Base-by-base conservation (phyloP, 2,113 vertebrate genomes). In the Hystrix brachyura region DNA sequence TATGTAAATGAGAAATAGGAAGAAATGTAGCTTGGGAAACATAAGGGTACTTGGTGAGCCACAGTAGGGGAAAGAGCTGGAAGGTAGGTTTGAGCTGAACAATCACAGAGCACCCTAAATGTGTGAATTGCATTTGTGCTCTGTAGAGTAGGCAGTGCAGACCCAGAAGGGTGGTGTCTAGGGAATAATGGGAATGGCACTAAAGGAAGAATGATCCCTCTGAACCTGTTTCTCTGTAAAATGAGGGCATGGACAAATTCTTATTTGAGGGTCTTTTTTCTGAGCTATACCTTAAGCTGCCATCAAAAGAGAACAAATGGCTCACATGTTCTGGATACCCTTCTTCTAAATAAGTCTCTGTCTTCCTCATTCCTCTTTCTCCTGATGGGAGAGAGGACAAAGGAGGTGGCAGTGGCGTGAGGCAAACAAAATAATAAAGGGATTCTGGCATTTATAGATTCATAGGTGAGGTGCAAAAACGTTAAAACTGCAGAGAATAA, bases 231-330 rank as follows among this genome's bases (percentile, higher is more conserved):
- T 74, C 65, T 87, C 51, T 90, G 81, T 62, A n/a, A 81, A 87
- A 79, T 51, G 38, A 79, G 4, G 19, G 15, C 43, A 10, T 57
- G 8, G 34, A 38, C 27, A 76, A 65, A 64, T 76, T 87, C 59
- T 64, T 60, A 23, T 80, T 67, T 60, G 46, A 29, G 32, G 29
- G 46, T 76, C n/a, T 94, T 93, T 85, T 64, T 34, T 81, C 48
- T 64, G 29, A 91, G 29, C 10, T 19, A 78, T 60, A 82, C 53
- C 62, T 87, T 59, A 96, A 96, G 57, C 59, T 89, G 38, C 17
- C 62, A 15, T 2, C 59, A 90, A 62, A 69, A 83, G 11, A 83
- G 38, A 91, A 62, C 29, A 88, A 81, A 18, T 38, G 67, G 51
- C 59, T 96, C 83, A 84, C 7, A 55, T 79, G 55, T 90, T 93